Percentiles rank a stretch among this genome's conserved stretches.
phyloP scores from a whole-genome alignment of 2,797 vertebrate genomes.

The Pogonophryne albipinna region DNA sequence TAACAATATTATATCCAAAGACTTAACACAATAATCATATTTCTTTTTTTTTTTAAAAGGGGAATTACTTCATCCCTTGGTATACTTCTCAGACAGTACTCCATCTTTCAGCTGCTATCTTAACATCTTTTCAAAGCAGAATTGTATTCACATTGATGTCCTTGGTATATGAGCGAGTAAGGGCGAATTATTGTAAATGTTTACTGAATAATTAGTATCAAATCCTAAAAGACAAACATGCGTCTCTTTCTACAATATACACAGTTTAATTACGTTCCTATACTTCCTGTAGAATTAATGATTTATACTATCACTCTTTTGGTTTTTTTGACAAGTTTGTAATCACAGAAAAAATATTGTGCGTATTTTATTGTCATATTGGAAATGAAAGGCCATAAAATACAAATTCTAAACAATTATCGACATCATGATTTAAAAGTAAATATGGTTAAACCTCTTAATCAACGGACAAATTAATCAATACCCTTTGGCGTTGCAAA shows the following conservation, averaged over 20 bases:
- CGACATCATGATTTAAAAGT: neutral
- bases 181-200: constrained; percentile 38
- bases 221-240: constrained; percentile 74
- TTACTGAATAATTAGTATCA: constrained; percentile 58
- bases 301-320: neutral
- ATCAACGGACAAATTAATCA: constrained; percentile 2
- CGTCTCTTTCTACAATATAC: constrained; percentile 78
- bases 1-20: constrained; percentile 79
- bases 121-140: constrained; percentile 42
- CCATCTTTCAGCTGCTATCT: constrained; percentile 39
- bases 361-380: neutral
- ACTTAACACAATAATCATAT: constrained; percentile 68
- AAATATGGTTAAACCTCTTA: neutral
- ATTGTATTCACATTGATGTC: constrained; percentile 56
- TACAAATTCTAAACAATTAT: neutral
- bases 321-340: neutral
- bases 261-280: constrained; percentile 45
- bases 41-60: constrained; percentile 41
- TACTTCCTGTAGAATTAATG: neutral
- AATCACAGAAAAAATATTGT: neutral
- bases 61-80: constrained; percentile 38
- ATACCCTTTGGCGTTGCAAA: neutral
- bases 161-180: constrained; percentile 43
- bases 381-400: neutral
- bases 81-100: constrained; percentile 36